Conservation (phyloP, 2,797 vertebrate genomes). For the Aplochiton taeniatus region DNA sequence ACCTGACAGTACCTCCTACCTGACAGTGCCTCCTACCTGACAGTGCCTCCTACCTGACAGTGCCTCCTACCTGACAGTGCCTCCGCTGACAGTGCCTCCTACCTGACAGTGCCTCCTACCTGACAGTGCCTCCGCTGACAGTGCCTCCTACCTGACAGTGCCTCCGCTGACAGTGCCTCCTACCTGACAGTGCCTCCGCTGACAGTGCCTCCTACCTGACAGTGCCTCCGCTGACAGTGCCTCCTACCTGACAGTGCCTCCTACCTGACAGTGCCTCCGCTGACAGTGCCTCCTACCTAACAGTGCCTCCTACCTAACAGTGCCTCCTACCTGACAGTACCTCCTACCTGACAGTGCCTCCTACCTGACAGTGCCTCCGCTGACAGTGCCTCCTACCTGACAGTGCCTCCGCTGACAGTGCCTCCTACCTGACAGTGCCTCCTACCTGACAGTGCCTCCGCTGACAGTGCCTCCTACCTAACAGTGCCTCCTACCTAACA, state of each 20-base stretch:
- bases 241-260: too few relatives aligned
- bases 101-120: too few relatives aligned
- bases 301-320: slow-evolving; percentile 88
- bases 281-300: slow-evolving; percentile 90
- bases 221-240: slow-evolving; percentile 89
- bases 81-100: slow-evolving; percentile 89
- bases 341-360: slow-evolving; percentile 87
- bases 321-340: slow-evolving; percentile 89
- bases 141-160: slow-evolving; percentile 88
- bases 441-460: slow-evolving; percentile 88
- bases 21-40: slow-evolving; percentile 90
- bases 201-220: slow-evolving; percentile 88
- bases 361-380: slow-evolving; percentile 90
- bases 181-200: slow-evolving; percentile 93
- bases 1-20: slow-evolving; percentile 93
- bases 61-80: slow-evolving; percentile 89
- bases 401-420: slow-evolving; percentile 87
- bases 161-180: slow-evolving; percentile 87
- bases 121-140: slow-evolving; percentile 89
- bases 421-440: too few relatives aligned
- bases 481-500: slow-evolving; percentile 88
- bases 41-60: slow-evolving; percentile 88
- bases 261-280: slow-evolving; percentile 90
- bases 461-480: slow-evolving; percentile 90
- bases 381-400: slow-evolving; percentile 90